These are phyloP conservation scores for Dorcus hopei DNA, from an alignment of 2,888 invertebrate species.

Conservation along the genomic window DNA sequence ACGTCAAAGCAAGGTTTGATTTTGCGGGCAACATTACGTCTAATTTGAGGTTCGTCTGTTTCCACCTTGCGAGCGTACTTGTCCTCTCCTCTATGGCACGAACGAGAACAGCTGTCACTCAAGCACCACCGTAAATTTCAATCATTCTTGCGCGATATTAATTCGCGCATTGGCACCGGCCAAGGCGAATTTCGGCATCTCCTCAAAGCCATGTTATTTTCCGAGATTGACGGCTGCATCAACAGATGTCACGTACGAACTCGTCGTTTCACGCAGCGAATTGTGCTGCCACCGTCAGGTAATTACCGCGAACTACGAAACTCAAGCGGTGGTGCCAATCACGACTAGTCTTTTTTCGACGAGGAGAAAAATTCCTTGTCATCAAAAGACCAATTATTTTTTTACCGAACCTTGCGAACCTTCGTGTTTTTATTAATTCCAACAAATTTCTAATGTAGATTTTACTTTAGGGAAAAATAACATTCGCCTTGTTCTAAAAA, in stretches of 20 bases:
- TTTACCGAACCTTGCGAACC: no score
- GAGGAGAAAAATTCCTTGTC: no score
- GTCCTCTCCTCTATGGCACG: slow-evolving; percentile 5
- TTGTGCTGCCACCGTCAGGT: slow-evolving; percentile 13
- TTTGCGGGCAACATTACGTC: slow-evolving; percentile 54
- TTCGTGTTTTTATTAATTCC: no score
- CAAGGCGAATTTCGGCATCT: slow-evolving; percentile 26
- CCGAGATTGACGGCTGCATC: slow-evolving; percentile 25
- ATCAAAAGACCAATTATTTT: no score
- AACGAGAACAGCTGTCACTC: slow-evolving; percentile 14
- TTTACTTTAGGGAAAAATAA: no score
- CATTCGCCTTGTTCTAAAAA: no score
- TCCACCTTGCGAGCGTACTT: background rate
- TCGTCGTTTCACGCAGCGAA: slow-evolving; percentile 4
- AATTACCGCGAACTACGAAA: no score
- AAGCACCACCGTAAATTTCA: slow-evolving; percentile 10
- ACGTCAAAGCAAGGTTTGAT: slow-evolving; percentile 50
- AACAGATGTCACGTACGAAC: slow-evolving; percentile 29
- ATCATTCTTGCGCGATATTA: slow-evolving; percentile 21
- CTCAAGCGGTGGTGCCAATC: no score
- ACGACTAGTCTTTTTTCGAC: no score
- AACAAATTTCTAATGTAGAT: no score
- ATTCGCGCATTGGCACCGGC: slow-evolving; percentile 27
- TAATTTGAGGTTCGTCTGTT: slow-evolving; percentile 22
- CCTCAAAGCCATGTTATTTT: slow-evolving; percentile 26